Evolutionary conservation across 2,888 invertebrate genomes (phyloP), one percentile per base, ranked within the genome.

Genomic region (Lypha dubia): DNA sequence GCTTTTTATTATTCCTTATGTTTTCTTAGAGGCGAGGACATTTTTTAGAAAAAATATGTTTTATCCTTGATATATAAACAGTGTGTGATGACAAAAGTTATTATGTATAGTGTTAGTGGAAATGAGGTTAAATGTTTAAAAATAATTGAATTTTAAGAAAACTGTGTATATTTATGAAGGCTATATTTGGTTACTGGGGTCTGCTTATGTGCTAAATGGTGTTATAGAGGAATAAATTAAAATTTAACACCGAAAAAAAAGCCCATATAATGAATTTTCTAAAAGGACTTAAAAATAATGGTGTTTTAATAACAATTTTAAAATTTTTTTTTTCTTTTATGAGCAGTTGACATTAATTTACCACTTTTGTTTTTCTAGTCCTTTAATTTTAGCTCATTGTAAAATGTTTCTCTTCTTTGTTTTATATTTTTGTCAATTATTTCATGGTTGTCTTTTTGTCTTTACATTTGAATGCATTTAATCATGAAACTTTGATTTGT

Each of bases 401-500:
- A 24, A 8, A n/a, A 32, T 24, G 51, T 51, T 79, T 51, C 8
- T 22, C 6, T 28, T 28, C 20, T 28, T 2, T 56, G 13, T 3
- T 32, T 24, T 44, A n/a, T 53, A 38, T 28, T 58, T 63, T 63
- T 71, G 62, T 81, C 56, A 70, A 75, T 75, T 70, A 17, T 70
- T 75, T 63, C 81, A 75, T 81, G 70, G 63, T 71, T 63, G 79
- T 63, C 63, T 79, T 71, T 7, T 53, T 32, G 20, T 20, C 46
- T 79, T 74, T 63, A 58, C 76, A 77, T 79, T 62, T 73, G 81
- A 77, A 77, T 84, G 84, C 81, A 81, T 81, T 84, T 84, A 80
- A 77, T 84, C 84, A 73, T 77, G 74, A 79, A 81, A 81, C 77
- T 84, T 77, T 84, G 84, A 84, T 84, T 84, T 81, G 63, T 77